phyloP scores from a whole-genome alignment of 1,140 invertebrate species.

The Lucilia sericata region DNA sequence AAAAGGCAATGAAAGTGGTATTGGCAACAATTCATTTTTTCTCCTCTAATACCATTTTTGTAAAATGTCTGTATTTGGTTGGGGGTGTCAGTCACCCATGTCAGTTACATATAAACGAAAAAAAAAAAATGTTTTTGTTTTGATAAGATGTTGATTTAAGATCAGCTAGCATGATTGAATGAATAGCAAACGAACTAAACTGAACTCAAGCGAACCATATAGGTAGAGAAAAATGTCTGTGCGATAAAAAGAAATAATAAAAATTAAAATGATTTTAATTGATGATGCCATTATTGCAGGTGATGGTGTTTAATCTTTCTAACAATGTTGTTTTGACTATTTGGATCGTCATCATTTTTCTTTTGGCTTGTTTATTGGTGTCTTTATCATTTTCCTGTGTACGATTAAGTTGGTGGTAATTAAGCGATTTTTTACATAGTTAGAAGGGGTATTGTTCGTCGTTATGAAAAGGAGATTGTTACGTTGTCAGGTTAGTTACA shows the following conservation, averaged over 20 bases:
- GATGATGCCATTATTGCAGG: slow-evolving; percentile 3
- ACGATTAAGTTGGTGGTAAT: too few relatives aligned
- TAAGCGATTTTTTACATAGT: too few relatives aligned
- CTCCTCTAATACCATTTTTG: not conserved
- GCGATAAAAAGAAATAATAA: not conserved
- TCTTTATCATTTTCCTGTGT: too few relatives aligned
- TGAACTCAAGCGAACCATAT: not conserved
- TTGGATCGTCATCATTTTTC: not conserved
- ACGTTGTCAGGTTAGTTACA: too few relatives aligned
- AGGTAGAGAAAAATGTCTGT: too few relatives aligned
- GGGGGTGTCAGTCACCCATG: slow-evolving; percentile 35
- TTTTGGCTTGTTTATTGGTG: not conserved
- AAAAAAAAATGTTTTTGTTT: not conserved
- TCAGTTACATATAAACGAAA: not conserved
- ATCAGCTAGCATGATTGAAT: slow-evolving; percentile 7
- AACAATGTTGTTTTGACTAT: not conserved
- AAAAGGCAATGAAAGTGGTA: slow-evolving; percentile 25
- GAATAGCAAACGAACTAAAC: not conserved
- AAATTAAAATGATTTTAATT: not conserved
- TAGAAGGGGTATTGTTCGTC: too few relatives aligned
- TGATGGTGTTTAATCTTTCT: slow-evolving; percentile 23
- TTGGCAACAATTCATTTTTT: slow-evolving; percentile 23
- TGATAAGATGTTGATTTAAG: slow-evolving; percentile 35
- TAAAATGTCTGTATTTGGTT: slow-evolving; percentile 12
- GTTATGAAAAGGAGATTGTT: too few relatives aligned